Evolutionary conservation across 2,888 invertebrate genomes (phyloP).

Genomic region (Macropis europaea): DNA sequence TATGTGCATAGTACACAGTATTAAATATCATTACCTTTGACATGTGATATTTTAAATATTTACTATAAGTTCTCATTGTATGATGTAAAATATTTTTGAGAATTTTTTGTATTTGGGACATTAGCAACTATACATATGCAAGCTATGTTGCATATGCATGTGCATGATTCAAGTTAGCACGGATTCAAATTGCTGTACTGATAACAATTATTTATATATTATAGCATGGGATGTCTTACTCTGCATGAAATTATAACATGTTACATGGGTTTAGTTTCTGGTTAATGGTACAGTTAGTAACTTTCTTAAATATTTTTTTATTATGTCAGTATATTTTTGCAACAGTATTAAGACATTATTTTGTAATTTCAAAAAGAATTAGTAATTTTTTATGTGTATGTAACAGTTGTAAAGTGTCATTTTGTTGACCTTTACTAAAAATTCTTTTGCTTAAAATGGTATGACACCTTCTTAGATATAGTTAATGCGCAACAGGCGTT

Average conservation of each 20-base stretch:
- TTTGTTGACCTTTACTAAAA: neutral
- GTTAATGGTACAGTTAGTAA: neutral
- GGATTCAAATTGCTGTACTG: neutral
- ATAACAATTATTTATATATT: slow-evolving; percentile 6
- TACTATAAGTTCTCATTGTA: neutral
- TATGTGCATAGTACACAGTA: neutral
- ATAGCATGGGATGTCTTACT: neutral
- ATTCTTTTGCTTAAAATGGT: slow-evolving; percentile 53
- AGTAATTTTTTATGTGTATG: neutral
- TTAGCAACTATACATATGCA: neutral
- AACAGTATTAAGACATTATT: neutral
- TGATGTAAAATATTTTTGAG: neutral
- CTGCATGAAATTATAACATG: slow-evolving; percentile 22
- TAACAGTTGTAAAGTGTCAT: slow-evolving; percentile 10
- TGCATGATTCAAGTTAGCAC: slow-evolving; percentile 20
- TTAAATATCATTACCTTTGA: neutral
- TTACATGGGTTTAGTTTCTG: neutral
- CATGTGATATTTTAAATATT: neutral
- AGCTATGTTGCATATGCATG: slow-evolving; percentile 10
- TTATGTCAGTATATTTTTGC: slow-evolving; percentile 8
- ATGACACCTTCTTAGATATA: slow-evolving; percentile 50
- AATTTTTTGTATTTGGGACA: neutral
- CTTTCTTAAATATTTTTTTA: slow-evolving; percentile 1
- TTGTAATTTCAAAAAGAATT: neutral
- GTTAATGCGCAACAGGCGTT: slow-evolving; percentile 62